Conservation (phyloP, 2,113 vertebrate genomes). For the Tautogolabrus adspersus region DNA sequence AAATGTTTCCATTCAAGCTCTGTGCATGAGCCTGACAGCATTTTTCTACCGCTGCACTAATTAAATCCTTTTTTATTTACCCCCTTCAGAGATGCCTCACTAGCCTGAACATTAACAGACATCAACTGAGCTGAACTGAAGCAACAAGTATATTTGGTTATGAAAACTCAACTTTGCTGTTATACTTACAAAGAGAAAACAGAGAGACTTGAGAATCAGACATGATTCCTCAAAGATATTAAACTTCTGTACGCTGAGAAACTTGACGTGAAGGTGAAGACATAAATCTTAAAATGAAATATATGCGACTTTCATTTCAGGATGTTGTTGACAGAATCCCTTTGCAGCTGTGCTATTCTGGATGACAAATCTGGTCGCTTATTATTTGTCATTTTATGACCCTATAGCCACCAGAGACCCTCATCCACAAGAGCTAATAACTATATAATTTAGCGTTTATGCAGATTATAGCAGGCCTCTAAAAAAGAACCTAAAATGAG, state of each 20-base stretch:
- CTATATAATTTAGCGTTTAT: not conserved
- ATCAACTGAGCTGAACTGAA: constrained; percentile 55
- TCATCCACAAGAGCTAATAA: no score
- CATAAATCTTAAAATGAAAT: not conserved
- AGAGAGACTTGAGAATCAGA: constrained; percentile 39
- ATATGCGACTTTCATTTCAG: not conserved
- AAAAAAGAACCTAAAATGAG: not conserved
- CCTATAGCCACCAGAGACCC: not conserved
- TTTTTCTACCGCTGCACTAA: constrained; percentile 48
- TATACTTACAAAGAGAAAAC: constrained; percentile 9
- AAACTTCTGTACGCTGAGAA: constrained; percentile 27
- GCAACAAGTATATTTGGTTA: constrained; percentile 32
- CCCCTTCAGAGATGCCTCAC: constrained; percentile 39
- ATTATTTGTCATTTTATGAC: not conserved
- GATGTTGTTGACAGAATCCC: constrained; percentile 11
- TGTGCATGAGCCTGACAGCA: constrained; percentile 5
- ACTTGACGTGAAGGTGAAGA: constrained; percentile 38
- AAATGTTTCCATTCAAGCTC: constrained; percentile 61
- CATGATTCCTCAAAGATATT: constrained; percentile 51
- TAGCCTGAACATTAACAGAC: constrained; percentile 41
- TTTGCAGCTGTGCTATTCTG: not conserved
- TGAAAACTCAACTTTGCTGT: constrained; percentile 34
- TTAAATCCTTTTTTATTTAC: constrained; percentile 56
- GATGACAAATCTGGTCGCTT: not conserved
- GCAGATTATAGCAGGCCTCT: not conserved